Conservation (phyloP, 2,888 invertebrate species). For the Chloroclystis v-ata region DNA sequence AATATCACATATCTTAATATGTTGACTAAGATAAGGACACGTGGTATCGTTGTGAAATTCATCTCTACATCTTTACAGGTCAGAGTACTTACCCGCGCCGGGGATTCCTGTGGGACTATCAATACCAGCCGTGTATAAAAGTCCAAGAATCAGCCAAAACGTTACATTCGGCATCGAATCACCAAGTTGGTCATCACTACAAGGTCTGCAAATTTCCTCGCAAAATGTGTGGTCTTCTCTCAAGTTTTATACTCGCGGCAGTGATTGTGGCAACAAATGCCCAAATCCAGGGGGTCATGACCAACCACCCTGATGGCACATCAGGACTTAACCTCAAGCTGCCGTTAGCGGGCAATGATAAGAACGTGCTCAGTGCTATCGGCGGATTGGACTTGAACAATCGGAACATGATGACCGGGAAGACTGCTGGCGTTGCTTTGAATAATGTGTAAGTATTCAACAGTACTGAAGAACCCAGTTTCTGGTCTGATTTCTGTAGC, state of each 20-base stretch:
- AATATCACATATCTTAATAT: too few species aligned
- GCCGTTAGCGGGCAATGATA: conserved; percentile 37
- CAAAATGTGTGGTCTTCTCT: conserved; percentile 14
- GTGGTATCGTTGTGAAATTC: not conserved
- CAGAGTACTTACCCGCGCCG: conserved; percentile 8
- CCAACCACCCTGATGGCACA: conserved; percentile 28
- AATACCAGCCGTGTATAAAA: conserved; percentile 14
- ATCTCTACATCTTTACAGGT: too few species aligned
- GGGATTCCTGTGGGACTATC: conserved; percentile 15
- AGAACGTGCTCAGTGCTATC: conserved; percentile 40
- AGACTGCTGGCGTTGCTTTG: conserved; percentile 41
- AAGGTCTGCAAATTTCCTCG: not conserved
- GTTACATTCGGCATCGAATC: conserved; percentile 13
- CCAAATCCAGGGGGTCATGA: not conserved
- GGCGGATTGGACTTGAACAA: conserved; percentile 32
- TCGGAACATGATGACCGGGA: conserved; percentile 26
- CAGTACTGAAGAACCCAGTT: too few species aligned
- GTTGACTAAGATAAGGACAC: too few species aligned
- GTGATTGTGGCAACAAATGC: not conserved
- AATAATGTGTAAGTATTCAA: conserved; percentile 46
- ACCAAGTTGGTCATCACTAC: not conserved
- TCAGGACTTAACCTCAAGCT: conserved; percentile 31
- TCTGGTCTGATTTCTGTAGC: too few species aligned
- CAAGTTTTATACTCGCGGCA: conserved; percentile 8
- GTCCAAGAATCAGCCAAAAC: not conserved